Percentiles rank a stretch among this genome's conserved stretches.
Conservation (phyloP, 1,140 invertebrate species). For the Brachionus paranguensis region DNA sequence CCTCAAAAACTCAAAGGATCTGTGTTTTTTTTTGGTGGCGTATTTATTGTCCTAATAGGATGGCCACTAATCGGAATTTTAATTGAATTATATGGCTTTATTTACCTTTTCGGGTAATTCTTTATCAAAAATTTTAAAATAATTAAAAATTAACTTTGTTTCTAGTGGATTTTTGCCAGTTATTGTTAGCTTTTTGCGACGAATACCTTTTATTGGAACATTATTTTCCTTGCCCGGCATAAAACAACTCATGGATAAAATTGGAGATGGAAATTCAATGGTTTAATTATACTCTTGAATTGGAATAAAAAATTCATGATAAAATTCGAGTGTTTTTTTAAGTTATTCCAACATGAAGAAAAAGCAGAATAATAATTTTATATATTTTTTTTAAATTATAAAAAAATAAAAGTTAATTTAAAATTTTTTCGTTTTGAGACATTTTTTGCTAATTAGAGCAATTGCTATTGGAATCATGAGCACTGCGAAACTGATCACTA, state of each 20-base stretch:
- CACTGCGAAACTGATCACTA: not conserved
- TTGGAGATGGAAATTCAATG: constrained; percentile 38
- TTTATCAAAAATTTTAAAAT: not conserved
- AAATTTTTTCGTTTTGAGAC: not conserved
- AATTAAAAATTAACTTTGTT: constrained; percentile 18
- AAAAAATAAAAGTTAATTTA: not conserved
- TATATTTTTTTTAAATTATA: not conserved
- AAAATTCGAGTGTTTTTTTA: not conserved
- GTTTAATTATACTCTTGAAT: not conserved
- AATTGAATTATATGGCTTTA: constrained; percentile 73
- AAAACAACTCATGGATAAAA: constrained; percentile 55
- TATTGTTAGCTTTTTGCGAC: constrained; percentile 62
- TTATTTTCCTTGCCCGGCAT: constrained; percentile 62
- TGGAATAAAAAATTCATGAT: not conserved
- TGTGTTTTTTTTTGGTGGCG: constrained; percentile 84
- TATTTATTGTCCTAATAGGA: constrained; percentile 84
- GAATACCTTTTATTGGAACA: constrained; percentile 62
- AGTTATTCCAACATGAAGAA: not conserved
- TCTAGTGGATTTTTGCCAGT: constrained; percentile 65
- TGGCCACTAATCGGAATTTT: constrained; percentile 94
- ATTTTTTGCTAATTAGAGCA: not conserved
- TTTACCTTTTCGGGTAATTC: constrained; percentile 62
- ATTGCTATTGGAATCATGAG: not conserved
- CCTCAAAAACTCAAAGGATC: constrained; percentile 88
- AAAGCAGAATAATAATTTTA: not conserved